Evolutionary conservation across 2,888 invertebrate species (phyloP).

Genomic region (Atrina japonica): DNA sequence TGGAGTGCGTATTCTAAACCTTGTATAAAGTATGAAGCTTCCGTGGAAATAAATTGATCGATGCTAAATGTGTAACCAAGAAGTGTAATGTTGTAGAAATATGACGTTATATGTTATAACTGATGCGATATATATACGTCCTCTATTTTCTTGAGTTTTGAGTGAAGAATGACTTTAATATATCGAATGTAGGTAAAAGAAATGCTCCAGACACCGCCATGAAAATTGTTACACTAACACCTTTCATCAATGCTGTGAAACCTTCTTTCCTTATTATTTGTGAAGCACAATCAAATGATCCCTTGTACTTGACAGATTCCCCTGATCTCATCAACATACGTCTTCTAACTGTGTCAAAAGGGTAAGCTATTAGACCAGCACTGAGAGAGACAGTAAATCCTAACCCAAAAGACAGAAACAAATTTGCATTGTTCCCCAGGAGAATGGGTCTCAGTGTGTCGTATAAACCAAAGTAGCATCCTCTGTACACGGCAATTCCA

Average conservation of each 20-base stretch:
- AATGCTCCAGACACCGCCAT: too few species aligned
- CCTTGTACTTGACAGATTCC: slow-evolving; percentile 84
- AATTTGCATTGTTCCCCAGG: slow-evolving; percentile 70
- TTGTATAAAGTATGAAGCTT: too few species aligned
- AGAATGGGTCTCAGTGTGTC: slow-evolving; percentile 78
- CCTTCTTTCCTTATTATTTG: slow-evolving; percentile 94
- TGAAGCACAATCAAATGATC: slow-evolving; percentile 94
- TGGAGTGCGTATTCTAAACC: too few species aligned
- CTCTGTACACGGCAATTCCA: slow-evolving; percentile 80
- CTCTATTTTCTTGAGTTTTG: too few species aligned
- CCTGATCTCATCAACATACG: slow-evolving; percentile 99
- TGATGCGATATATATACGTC: too few species aligned
- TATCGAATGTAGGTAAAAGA: too few species aligned
- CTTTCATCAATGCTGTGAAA: slow-evolving; percentile 94
- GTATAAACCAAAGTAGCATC: slow-evolving; percentile 80
- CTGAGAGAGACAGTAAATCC: slow-evolving; percentile 87
- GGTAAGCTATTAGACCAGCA: slow-evolving; percentile 96
- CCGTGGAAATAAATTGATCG: too few species aligned
- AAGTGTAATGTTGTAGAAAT: too few species aligned
- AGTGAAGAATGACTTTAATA: too few species aligned
- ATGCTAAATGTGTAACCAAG: too few species aligned
- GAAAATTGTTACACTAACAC: slow-evolving; percentile 79
- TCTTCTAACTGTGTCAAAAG: slow-evolving; percentile 95
- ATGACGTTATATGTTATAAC: too few species aligned
- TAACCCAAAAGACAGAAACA: slow-evolving; percentile 69